Conservation (phyloP, 2,797 vertebrate genomes). For the Smutsia gigantea region DNA sequence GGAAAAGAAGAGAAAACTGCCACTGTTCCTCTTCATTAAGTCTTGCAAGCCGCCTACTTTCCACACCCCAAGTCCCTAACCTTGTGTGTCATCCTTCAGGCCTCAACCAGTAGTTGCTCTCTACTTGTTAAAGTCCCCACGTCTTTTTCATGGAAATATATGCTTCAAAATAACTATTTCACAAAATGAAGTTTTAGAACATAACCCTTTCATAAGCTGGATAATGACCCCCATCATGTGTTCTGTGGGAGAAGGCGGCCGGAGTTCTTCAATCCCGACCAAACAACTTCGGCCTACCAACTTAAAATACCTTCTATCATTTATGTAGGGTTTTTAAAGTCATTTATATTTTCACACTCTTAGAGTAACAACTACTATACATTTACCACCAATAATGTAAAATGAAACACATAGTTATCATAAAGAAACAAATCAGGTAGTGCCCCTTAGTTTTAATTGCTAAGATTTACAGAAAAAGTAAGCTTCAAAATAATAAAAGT, state of each 20-base stretch:
- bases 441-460: not conserved
- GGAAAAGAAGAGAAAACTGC: not conserved
- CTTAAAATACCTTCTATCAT: slow-evolving; percentile 18
- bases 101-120: not conserved
- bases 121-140: not conserved
- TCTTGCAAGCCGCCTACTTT: not conserved
- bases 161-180: not conserved
- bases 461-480: slow-evolving; percentile 15
- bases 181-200: not conserved
- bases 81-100: not conserved
- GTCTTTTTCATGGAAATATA: not conserved
- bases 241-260: not conserved
- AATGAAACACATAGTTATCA: not conserved
- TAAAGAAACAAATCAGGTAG: not conserved
- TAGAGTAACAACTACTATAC: not conserved
- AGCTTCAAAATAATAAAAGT: slow-evolving; percentile 6
- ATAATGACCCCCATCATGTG: not conserved
- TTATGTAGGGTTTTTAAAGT: not conserved
- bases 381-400: not conserved
- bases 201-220: not conserved
- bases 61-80: not conserved
- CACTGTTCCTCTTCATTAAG: not conserved
- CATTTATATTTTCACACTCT: not conserved
- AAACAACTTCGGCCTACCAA: not conserved
- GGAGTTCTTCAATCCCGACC: not conserved